Percentiles rank a stretch among this genome's conserved stretches.
These are phyloP conservation scores for Hymenopus coronatus DNA, from an alignment of 2,888 invertebrate genomes.

Conservation along the genomic window DNA sequence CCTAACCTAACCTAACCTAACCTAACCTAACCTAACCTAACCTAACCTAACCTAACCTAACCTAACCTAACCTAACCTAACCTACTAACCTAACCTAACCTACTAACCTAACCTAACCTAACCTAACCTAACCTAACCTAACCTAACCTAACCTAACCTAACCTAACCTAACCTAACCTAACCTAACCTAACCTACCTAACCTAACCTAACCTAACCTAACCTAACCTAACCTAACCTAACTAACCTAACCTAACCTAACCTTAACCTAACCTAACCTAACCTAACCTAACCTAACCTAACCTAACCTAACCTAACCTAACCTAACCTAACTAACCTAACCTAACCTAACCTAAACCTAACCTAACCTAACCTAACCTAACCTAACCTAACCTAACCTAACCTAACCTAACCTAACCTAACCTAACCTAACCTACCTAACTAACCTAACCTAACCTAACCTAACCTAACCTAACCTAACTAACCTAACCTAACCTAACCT, in stretches of 20 bases:
- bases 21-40: background rate
- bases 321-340: background rate
- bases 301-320: background rate
- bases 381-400: background rate
- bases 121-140: background rate
- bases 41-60: background rate
- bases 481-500: background rate
- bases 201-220: background rate
- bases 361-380: background rate
- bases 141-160: background rate
- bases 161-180: background rate
- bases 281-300: background rate
- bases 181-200: background rate
- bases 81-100: background rate
- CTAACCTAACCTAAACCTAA: background rate
- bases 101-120: no score
- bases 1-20: background rate
- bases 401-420: background rate
- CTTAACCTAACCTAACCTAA: background rate
- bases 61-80: background rate
- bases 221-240: background rate
- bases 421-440: background rate
- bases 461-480: background rate
- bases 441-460: fast-evolving
- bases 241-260: background rate